Percentiles rank a stretch among this genome's conserved stretches.
phyloP scores from a whole-genome alignment of 2,113 vertebrate species.

The Bos indicus region DNA sequence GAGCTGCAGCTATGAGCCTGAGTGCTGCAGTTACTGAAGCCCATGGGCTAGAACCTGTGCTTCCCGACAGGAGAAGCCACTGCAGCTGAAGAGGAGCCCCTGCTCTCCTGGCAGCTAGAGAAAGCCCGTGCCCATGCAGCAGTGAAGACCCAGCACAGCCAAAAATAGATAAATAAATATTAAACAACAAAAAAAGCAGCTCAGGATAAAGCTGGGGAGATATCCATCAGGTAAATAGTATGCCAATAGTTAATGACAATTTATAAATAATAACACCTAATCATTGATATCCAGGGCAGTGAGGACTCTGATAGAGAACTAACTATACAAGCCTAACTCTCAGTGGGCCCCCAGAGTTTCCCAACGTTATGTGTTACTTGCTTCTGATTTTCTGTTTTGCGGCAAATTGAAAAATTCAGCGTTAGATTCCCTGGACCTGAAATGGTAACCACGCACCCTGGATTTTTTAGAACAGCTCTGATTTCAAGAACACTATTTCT shows the following conservation, averaged over 20 bases:
- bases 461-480: neutral
- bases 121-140: neutral
- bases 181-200: neutral
- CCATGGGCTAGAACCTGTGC: neutral
- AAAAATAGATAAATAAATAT: neutral
- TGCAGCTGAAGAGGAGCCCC: neutral
- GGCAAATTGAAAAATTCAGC: neutral
- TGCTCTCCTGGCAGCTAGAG: neutral
- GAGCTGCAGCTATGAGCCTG: neutral
- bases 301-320: neutral
- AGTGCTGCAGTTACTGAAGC: neutral
- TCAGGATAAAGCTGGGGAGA: neutral
- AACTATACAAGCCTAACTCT: neutral
- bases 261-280: neutral
- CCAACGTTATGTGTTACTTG: fast-evolving
- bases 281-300: neutral
- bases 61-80: fast-evolving
- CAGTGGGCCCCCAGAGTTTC: fast-evolving
- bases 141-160: neutral
- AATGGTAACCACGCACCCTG: neutral
- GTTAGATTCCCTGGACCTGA: neutral
- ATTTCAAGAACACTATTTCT: constrained; percentile 8
- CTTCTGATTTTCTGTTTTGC: neutral
- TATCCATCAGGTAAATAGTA: neutral
- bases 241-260: neutral